These are phyloP conservation scores for Drosophila nigromelanica DNA, from an alignment of 1,140 invertebrate species.

Conservation along the genomic window DNA sequence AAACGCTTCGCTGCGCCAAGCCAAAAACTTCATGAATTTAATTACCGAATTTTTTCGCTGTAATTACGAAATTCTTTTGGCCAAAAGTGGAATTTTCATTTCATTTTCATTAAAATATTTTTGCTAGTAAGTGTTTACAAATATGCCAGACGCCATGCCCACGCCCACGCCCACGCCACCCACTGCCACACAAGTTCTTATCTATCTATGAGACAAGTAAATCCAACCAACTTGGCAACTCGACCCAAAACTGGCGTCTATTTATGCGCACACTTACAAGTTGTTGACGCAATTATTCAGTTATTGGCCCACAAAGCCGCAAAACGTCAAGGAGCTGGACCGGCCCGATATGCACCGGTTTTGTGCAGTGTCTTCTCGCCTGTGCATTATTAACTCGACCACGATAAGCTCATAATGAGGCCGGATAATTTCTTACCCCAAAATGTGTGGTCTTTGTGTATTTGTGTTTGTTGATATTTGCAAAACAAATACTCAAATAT, in stretches of 20 bases:
- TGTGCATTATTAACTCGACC: constrained; percentile 76
- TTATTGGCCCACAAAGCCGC: constrained; percentile 76
- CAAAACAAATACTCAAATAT: constrained; percentile 12
- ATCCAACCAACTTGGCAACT: constrained; percentile 11
- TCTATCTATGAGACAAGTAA: constrained; percentile 2
- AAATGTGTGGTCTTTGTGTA: constrained; percentile 54
- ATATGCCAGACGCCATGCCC: constrained; percentile 46
- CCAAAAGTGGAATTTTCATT: constrained; percentile 79
- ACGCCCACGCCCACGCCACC: neutral
- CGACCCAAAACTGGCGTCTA: constrained; percentile 8
- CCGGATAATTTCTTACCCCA: constrained; percentile 51
- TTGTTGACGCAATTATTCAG: constrained; percentile 66
- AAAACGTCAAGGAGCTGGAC: constrained; percentile 53
- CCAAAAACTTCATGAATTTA: constrained; percentile 79
- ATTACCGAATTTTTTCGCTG: constrained; percentile 80
- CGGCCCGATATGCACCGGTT: neutral
- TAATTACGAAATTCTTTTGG: constrained; percentile 82
- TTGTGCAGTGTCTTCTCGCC: constrained; percentile 43
- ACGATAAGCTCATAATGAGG: constrained; percentile 77
- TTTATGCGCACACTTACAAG: constrained; percentile 33
- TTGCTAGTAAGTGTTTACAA: constrained; percentile 71
- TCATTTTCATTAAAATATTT: constrained; percentile 81
- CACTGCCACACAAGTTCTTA: neutral
- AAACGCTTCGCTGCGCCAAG: constrained; percentile 47
- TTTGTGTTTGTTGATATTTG: constrained; percentile 18